phyloP scores from a whole-genome alignment of 2,888 invertebrate species.

The Drosophila atroscutellata region DNA sequence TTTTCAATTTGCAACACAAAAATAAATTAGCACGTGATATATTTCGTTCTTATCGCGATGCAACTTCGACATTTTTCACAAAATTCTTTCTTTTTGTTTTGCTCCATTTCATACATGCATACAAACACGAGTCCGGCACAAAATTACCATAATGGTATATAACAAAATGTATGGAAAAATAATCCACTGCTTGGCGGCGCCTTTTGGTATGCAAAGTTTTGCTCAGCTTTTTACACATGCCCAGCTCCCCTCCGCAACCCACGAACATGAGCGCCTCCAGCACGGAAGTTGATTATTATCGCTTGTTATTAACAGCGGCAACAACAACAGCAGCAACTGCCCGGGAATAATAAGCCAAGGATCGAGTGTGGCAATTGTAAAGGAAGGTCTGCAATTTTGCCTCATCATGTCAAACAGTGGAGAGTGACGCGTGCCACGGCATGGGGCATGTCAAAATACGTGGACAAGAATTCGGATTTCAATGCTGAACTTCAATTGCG shows the following conservation, averaged over 20 bases:
- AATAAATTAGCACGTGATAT: constrained; percentile 79
- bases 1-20: constrained; percentile 71
- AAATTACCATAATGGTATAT: constrained; percentile 69
- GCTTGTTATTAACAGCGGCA: constrained; percentile 80
- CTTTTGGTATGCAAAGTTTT: constrained; percentile 65
- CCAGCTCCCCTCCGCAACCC: background rate
- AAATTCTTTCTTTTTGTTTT: constrained; percentile 32
- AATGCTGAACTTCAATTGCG: constrained; percentile 1
- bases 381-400: constrained; percentile 40
- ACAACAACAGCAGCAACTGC: constrained; percentile 37
- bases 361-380: constrained; percentile 7
- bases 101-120: constrained; percentile 2
- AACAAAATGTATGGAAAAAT: constrained; percentile 57
- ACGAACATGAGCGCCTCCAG: constrained; percentile 53
- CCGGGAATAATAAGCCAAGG: constrained; percentile 46
- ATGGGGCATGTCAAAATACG: constrained; percentile 53
- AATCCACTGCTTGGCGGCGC: constrained; percentile 48
- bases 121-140: constrained; percentile 39
- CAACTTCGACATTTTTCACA: constrained; percentile 64
- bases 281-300: constrained; percentile 82
- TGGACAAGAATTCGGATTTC: constrained; percentile 33
- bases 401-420: constrained; percentile 28
- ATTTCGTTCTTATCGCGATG: constrained; percentile 67
- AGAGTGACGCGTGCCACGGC: background rate
- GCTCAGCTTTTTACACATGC: constrained; percentile 23